Evolutionary conservation across 2,113 vertebrate genomes (phyloP).

Genomic region (Typhlomys cinereus): DNA sequence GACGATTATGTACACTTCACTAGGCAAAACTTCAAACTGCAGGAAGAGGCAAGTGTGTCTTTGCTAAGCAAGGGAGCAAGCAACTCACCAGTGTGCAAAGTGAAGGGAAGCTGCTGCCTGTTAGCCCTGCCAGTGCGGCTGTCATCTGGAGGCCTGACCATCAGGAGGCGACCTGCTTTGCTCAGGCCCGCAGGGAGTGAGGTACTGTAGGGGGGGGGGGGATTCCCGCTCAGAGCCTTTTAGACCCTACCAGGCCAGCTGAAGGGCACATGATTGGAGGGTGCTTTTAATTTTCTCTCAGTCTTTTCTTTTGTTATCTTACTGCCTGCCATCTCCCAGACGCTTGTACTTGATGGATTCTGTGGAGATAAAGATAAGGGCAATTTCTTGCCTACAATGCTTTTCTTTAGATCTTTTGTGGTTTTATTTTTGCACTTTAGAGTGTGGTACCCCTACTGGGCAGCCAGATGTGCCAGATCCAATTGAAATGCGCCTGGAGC

Average conservation of each 20-base stretch:
- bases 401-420: conserved; percentile 83
- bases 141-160: conserved; percentile 43
- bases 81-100: not conserved
- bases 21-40: conserved; percentile 29
- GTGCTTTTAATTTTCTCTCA: conserved; percentile 80
- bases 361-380: conserved; percentile 82
- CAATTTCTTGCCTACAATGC: conserved; percentile 82
- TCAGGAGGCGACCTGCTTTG: conserved; percentile 56
- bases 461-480: conserved; percentile 85
- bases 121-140: conserved; percentile 27
- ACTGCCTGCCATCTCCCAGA: conserved; percentile 77
- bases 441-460: conserved; percentile 84
- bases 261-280: conserved; percentile 79
- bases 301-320: conserved; percentile 77
- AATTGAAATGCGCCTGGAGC: conserved; percentile 82
- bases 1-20: conserved; percentile 17
- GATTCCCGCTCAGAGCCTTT: conserved; percentile 69
- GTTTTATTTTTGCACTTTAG: conserved; percentile 85
- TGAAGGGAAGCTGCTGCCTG: conserved; percentile 31
- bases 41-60: not conserved
- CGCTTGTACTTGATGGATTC: conserved; percentile 79
- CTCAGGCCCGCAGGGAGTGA: conserved; percentile 35
- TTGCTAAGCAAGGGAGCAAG: not conserved
- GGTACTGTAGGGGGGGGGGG: conserved; percentile 61
- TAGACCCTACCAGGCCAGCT: conserved; percentile 63